These are phyloP conservation scores for Eupeodes luniger DNA, from an alignment of 2,888 invertebrate genomes.

Conservation along the genomic window DNA sequence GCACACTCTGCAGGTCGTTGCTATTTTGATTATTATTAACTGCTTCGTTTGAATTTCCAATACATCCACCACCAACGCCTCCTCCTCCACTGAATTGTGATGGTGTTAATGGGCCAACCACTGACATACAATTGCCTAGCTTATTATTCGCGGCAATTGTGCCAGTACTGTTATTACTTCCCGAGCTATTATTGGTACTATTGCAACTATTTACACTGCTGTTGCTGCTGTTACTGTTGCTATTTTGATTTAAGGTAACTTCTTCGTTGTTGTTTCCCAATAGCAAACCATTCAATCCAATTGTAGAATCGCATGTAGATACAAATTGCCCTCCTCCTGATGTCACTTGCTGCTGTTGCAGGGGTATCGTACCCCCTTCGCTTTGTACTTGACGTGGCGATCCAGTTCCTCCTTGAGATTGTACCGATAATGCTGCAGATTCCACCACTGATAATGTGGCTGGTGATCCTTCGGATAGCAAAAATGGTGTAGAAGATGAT, in stretches of 20 bases:
- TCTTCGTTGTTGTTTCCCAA: constrained; percentile 65
- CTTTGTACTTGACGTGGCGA: constrained; percentile 58
- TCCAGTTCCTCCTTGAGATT: constrained; percentile 57
- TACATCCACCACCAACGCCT: constrained; percentile 52
- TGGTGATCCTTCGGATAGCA: constrained; percentile 48
- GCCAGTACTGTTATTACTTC: constrained; percentile 58
- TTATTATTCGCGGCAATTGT: constrained; percentile 50
- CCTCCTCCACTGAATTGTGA: constrained; percentile 71
- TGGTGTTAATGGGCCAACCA: constrained; percentile 69
- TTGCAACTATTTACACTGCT: constrained; percentile 69
- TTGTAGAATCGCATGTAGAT: constrained; percentile 61
- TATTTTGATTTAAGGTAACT: constrained; percentile 67
- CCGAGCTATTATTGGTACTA: constrained; percentile 70
- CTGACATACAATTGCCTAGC: constrained; percentile 69
- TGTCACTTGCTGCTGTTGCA: constrained; percentile 53
- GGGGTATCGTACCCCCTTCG: constrained; percentile 37
- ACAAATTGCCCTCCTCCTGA: constrained; percentile 36
- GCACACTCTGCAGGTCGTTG: constrained; percentile 52
- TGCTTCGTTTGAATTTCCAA: constrained; percentile 36
- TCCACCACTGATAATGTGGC: constrained; percentile 67
- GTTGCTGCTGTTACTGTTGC: constrained; percentile 74
- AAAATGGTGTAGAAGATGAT: constrained; percentile 67
- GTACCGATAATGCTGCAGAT: constrained; percentile 45
- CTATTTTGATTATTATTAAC: constrained; percentile 55
- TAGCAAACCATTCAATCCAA: constrained; percentile 61